A percentile compares a stretch with the other conserved stretches of the same genome.
Conservation (phyloP, 2,113 vertebrate species). For the Mirza zaza region DNA sequence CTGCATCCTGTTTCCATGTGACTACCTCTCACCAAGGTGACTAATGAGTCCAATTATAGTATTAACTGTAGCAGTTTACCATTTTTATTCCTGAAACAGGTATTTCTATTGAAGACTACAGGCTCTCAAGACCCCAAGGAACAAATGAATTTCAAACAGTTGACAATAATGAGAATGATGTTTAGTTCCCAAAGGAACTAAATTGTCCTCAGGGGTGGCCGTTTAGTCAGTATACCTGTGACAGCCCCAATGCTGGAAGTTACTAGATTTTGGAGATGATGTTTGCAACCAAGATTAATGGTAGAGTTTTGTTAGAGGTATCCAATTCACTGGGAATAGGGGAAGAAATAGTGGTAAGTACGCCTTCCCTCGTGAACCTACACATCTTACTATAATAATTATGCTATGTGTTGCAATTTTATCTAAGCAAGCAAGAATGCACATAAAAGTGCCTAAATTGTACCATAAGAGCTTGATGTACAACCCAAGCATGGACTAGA, state of each 20-base stretch:
- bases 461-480: slow-evolving; percentile 57
- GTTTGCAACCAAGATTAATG: background rate
- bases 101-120: background rate
- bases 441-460: slow-evolving; percentile 42
- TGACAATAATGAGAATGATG: background rate
- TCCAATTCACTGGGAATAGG: background rate
- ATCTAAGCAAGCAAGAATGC: slow-evolving; percentile 67
- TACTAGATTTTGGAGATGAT: background rate
- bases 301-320: background rate
- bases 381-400: slow-evolving; percentile 45
- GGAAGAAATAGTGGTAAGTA: background rate
- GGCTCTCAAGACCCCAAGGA: background rate
- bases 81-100: background rate
- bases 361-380: slow-evolving; percentile 9
- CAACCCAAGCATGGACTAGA: slow-evolving; percentile 54
- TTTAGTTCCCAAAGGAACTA: background rate
- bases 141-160: background rate
- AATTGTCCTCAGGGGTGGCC: background rate
- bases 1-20: background rate
- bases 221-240: background rate
- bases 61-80: background rate
- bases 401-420: slow-evolving; percentile 60
- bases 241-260: background rate
- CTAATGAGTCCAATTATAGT: background rate
- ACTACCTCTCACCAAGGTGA: background rate